Conservation (phyloP, 2,888 invertebrate genomes). For the Eupithecia inturbata region DNA sequence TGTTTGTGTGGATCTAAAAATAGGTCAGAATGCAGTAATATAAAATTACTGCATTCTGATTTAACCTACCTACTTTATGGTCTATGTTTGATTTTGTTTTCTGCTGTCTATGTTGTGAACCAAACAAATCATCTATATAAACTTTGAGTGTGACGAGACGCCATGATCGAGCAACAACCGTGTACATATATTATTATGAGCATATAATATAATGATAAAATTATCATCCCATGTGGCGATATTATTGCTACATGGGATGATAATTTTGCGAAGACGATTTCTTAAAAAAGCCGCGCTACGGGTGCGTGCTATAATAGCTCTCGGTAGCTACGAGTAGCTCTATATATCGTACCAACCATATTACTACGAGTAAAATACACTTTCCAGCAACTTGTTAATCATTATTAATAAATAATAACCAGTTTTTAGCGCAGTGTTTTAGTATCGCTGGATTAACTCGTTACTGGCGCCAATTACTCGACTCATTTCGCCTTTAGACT, state of each 20-base stretch:
- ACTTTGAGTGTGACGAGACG: too few species aligned
- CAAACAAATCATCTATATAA: too few species aligned
- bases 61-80: too few species aligned
- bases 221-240: too few species aligned
- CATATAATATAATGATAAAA: too few species aligned
- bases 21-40: too few species aligned
- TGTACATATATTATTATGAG: too few species aligned
- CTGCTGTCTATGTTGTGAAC: too few species aligned
- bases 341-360: neutral
- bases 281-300: neutral
- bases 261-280: neutral
- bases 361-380: neutral
- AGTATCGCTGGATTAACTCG: conserved; percentile 17
- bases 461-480: conserved; percentile 31
- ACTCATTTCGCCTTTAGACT: conserved; percentile 29
- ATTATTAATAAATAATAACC: neutral
- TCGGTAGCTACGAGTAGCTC: neutral
- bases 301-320: neutral
- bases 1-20: too few species aligned
- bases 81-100: too few species aligned
- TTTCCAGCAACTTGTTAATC: neutral
- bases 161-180: too few species aligned
- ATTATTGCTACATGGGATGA: neutral
- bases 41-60: too few species aligned
- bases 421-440: conserved; percentile 9